These are phyloP conservation scores for Galeruca laticollis DNA, from an alignment of 2,888 invertebrate genomes.

Conservation along the genomic window DNA sequence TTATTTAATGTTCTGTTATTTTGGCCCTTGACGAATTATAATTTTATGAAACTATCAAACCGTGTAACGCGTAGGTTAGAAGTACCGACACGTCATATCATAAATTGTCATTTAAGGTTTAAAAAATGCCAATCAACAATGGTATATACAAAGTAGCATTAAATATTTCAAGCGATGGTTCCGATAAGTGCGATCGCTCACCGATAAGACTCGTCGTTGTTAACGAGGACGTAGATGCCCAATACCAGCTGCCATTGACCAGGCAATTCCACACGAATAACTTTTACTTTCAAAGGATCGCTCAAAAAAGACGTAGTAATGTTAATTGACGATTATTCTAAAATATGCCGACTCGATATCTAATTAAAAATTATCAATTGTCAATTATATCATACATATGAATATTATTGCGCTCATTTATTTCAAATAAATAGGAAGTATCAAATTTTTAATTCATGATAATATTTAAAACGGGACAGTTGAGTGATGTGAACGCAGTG, in stretches of 20 bases:
- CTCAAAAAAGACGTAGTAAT: neutral
- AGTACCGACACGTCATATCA: neutral
- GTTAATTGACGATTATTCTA: neutral
- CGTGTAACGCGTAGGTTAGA: neutral
- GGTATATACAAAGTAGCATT: slow-evolving; percentile 59
- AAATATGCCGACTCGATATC: too few species aligned
- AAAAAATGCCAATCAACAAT: slow-evolving; percentile 46
- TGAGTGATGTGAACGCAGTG: too few species aligned
- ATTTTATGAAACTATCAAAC: too few species aligned
- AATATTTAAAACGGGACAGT: too few species aligned
- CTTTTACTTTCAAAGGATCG: neutral
- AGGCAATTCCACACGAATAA: slow-evolving; percentile 59
- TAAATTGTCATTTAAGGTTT: slow-evolving; percentile 23
- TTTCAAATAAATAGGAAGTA: too few species aligned
- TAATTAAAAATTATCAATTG: too few species aligned
- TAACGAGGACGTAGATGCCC: slow-evolving; percentile 59
- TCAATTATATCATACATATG: too few species aligned
- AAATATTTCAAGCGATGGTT: slow-evolving; percentile 58
- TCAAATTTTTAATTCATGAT: too few species aligned
- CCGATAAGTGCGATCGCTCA: slow-evolving; percentile 59
- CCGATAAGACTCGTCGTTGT: slow-evolving; percentile 58
- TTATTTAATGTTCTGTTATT: too few species aligned
- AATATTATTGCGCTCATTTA: too few species aligned
- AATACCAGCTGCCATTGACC: slow-evolving; percentile 61
- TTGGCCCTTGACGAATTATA: neutral